Evolutionary conservation across 1,140 invertebrate genomes (phyloP).

Genomic region (Drosophila parabipectinata): DNA sequence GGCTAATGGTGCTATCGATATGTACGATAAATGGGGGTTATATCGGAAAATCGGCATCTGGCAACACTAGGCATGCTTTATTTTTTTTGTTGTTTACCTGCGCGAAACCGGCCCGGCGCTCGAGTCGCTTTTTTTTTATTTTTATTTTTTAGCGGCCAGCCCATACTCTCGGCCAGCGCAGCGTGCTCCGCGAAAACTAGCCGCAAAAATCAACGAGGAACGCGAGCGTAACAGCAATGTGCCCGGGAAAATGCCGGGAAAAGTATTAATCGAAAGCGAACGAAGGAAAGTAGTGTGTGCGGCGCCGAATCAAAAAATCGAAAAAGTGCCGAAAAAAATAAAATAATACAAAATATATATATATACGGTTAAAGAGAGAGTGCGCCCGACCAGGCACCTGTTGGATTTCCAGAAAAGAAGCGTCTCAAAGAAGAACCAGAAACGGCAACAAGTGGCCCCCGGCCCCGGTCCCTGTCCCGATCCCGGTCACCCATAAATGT

Average conservation of each 20-base stretch:
- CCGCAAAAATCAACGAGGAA: background rate
- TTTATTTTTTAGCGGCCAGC: slow-evolving; percentile 12
- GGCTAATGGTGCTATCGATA: no score
- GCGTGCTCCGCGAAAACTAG: background rate
- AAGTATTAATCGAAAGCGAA: slow-evolving; percentile 33
- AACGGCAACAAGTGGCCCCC: slow-evolving; percentile 24
- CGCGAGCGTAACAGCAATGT: slow-evolving; percentile 17
- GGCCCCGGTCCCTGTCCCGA: no score
- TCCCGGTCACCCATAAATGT: slow-evolving; percentile 4
- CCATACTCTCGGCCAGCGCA: background rate
- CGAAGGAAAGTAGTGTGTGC: slow-evolving; percentile 10
- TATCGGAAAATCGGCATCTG: background rate
- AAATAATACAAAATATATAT: slow-evolving; percentile 5
- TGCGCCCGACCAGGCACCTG: slow-evolving; percentile 12
- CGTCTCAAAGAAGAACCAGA: slow-evolving; percentile 8
- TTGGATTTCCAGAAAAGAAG: slow-evolving; percentile 20
- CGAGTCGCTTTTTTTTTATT: slow-evolving; percentile 26
- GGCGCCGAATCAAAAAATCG: background rate
- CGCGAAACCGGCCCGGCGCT: slow-evolving; percentile 39
- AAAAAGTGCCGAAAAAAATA: slow-evolving; percentile 48
- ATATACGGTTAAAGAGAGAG: slow-evolving; percentile 7
- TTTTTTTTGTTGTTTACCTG: slow-evolving; percentile 35
- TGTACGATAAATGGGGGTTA: no score
- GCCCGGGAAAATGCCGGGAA: slow-evolving; percentile 41
- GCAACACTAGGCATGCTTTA: background rate